Percentiles rank a stretch among this genome's conserved stretches.
Conservation (phyloP, 2,113 vertebrate species). For the Deroptyus accipitrinus region DNA sequence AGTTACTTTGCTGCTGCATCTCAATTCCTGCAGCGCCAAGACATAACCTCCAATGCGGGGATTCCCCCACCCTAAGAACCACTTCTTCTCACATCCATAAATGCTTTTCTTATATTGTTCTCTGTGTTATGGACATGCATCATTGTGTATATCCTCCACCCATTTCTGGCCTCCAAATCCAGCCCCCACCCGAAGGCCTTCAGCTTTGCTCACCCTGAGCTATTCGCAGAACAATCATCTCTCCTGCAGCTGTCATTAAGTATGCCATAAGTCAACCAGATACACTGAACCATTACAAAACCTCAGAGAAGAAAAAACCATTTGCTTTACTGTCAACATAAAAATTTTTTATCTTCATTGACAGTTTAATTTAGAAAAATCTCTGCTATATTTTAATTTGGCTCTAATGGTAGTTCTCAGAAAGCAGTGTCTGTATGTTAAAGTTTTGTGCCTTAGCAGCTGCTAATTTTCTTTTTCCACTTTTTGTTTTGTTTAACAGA, state of each 20-base stretch:
- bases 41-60: fast-evolving
- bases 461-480: constrained; percentile 37
- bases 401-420: constrained; percentile 61
- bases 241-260: constrained; percentile 50
- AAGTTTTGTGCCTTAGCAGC: constrained; percentile 54
- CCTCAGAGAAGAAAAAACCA: constrained; percentile 65
- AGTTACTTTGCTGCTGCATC: background rate
- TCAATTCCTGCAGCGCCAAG: background rate
- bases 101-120: background rate
- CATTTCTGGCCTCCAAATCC: background rate
- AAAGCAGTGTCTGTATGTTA: constrained; percentile 47
- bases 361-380: constrained; percentile 75
- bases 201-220: constrained; percentile 11
- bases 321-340: constrained; percentile 71
- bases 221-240: constrained; percentile 15
- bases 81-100: background rate
- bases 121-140: background rate
- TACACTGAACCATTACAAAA: constrained; percentile 56
- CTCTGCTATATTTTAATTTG: constrained; percentile 71
- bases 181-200: background rate
- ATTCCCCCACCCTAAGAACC: background rate
- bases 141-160: background rate
- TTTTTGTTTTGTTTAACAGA: constrained; percentile 43
- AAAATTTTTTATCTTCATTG: constrained; percentile 70
- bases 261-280: constrained; percentile 62